phyloP scores from a whole-genome alignment of 37 sponge, comb jelly and placozoan species.

The Petrosia ficiformis region DNA sequence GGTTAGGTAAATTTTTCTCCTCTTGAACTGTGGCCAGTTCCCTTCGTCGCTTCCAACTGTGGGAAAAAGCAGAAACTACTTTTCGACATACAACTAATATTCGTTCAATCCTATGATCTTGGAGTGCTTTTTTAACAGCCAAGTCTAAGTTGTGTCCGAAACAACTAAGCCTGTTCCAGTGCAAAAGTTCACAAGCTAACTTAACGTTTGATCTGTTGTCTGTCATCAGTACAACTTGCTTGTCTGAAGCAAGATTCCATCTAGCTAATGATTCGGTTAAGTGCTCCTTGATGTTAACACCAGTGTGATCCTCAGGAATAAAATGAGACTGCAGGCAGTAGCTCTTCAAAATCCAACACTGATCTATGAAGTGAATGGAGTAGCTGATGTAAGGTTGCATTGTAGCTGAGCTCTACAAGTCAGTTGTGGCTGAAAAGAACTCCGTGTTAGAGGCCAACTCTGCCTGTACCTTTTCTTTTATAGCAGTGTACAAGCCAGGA shows the following conservation, averaged over 20 bases:
- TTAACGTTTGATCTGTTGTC: neutral
- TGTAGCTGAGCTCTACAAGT: neutral
- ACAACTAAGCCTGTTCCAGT: neutral
- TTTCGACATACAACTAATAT: neutral
- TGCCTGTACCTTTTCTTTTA: neutral
- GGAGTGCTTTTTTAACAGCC: neutral
- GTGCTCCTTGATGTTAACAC: neutral
- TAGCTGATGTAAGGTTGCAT: neutral
- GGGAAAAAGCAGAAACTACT: slow-evolving; percentile 12
- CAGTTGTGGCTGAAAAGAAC: neutral
- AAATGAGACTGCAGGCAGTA: neutral
- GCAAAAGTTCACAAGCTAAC: neutral
- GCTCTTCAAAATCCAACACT: neutral
- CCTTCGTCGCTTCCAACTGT: neutral
- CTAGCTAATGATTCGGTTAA: neutral
- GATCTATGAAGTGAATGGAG: neutral
- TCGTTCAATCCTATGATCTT: neutral
- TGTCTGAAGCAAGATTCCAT: neutral
- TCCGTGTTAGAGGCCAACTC: neutral
- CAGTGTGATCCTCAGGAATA: neutral
- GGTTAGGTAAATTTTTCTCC: too few species aligned
- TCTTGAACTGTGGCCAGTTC: too few species aligned
- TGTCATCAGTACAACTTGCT: neutral
- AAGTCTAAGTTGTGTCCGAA: neutral
- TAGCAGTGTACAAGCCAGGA: neutral